Conservation (phyloP, 53 echinoderm and acorn worm genomes). For the Arbacia lixula region DNA sequence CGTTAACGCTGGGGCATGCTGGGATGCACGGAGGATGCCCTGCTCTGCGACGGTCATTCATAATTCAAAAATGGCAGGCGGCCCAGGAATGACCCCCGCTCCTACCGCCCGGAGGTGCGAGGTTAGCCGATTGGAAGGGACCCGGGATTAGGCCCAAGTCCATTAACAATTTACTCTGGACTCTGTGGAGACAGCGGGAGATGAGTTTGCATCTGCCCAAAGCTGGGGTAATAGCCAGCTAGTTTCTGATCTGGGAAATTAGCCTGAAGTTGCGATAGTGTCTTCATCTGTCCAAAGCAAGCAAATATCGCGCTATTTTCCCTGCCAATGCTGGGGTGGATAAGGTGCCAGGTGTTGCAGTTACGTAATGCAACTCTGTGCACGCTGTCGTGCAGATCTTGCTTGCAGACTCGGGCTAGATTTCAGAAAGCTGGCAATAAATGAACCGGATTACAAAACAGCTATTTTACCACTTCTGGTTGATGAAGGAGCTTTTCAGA, state of each 20-base stretch:
- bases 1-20: conserved; percentile 7
- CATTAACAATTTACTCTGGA: conserved; percentile 39
- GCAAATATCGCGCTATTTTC: no score
- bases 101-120: background rate
- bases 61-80: conserved; percentile 28
- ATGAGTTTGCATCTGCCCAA: background rate
- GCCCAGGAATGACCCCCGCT: conserved; percentile 14
- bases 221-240: no score
- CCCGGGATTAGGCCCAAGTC: conserved; percentile 1
- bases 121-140: conserved; percentile 2
- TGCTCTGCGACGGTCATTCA: conserved; percentile 11
- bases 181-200: no score
- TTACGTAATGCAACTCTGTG: no score
- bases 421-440: background rate
- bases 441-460: background rate
- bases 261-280: no score
- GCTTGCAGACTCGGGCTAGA: background rate
- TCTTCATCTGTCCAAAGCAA: no score
- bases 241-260: no score
- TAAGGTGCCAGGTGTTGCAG: no score
- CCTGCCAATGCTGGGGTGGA: no score
- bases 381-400: no score
- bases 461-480: no score
- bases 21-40: background rate
- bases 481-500: background rate